Conservation (phyloP, 2,113 vertebrate genomes). For the Rousettus leschenaultii region DNA sequence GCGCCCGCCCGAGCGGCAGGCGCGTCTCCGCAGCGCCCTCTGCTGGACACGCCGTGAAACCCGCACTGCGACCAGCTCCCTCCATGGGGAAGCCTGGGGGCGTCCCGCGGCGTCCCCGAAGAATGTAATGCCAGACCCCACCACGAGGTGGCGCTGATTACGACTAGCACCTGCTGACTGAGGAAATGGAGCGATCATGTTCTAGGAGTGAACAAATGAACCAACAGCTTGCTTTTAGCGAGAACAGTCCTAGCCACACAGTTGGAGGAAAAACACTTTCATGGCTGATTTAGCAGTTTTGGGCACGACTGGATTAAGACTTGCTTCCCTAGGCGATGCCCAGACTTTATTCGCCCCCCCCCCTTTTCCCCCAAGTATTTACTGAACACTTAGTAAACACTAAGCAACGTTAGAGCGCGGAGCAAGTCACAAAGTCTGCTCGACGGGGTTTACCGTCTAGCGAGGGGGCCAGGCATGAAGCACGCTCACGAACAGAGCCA, state of each 20-base stretch:
- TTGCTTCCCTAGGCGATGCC: neutral
- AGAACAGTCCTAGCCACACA: neutral
- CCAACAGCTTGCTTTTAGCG: neutral
- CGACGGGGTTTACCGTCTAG: neutral
- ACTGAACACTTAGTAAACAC: neutral
- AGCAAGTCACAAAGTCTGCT: neutral
- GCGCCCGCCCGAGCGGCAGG: neutral
- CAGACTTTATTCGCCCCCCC: neutral
- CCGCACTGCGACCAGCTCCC: neutral
- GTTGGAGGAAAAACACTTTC: neutral
- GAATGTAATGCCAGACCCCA: neutral
- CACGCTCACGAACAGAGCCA: neutral
- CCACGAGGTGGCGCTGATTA: neutral
- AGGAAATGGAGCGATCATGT: no score
- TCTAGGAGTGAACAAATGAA: neutral
- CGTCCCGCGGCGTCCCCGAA: fast-evolving
- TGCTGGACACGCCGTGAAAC: neutral
- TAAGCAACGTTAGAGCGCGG: neutral
- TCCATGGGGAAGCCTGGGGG: fast-evolving
- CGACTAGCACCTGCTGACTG: neutral
- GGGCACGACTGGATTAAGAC: neutral
- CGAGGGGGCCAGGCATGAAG: neutral
- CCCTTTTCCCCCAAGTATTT: neutral
- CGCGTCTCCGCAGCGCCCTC: conserved; percentile 12
- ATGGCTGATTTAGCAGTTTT: neutral